Base-by-base conservation (phyloP, 2,113 vertebrate species). In the Aphelocoma coerulescens region DNA sequence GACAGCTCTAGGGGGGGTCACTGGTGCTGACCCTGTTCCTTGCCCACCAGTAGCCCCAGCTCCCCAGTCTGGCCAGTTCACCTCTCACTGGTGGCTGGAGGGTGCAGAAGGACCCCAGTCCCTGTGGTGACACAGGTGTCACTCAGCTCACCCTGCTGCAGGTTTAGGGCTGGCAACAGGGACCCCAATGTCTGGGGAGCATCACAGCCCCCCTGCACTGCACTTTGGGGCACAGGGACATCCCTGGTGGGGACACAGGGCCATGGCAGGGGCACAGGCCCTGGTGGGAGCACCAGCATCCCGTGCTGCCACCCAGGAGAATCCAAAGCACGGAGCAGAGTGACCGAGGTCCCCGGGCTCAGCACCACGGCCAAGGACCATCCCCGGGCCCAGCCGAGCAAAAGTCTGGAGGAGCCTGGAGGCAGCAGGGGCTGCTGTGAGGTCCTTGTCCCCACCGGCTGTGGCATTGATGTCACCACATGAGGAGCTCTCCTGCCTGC, bases 401-500 rank as follows among this genome's bases (percentile, higher is more conserved):
- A 21, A 59, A 69, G 14, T 32, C 41, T 9, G n/a, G 39, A 24
- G 14, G 28, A 52, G 49, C 1, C 13, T 0, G 20, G 32, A n/a
- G 68, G 59, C 58, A 52, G 68, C 9, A 7, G 61, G 28, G 13
- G 27, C n/a, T 18, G 28, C 77, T 6, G 0, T 4, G 1, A 41
- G 28, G 19, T 55, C 55, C 32, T 33, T 28, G 55, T 91, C 75
- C 66, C 81, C 85, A 27, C 1, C 0, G 1, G 23, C 39, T 1
- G 9, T 20, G 44, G 62, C 71, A 5, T 6, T 5, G 1, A 3
- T 28, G 54, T 39, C 88, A n/a, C 71, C 32, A 0, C 3, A 0
- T 1, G 33, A 68, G 35, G 75, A 69, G n/a, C 54, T 61, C 27
- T 66, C 32, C 35, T 33, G 37, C 44, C 44, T 5, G 27, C 44